phyloP scores from a whole-genome alignment of 2,888 invertebrate genomes.

The Drosophila helvetica region DNA sequence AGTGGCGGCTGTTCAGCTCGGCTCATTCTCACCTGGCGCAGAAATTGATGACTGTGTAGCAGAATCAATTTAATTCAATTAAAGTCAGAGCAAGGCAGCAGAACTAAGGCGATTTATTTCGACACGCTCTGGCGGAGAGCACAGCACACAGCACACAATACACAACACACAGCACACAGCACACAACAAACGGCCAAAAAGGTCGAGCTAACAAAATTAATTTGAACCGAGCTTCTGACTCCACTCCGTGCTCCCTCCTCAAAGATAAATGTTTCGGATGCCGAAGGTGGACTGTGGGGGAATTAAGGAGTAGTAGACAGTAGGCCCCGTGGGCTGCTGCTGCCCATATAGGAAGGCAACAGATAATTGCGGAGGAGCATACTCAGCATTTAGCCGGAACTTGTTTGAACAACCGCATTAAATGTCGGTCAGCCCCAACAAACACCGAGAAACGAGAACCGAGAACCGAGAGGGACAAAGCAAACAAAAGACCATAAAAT shows the following conservation, averaged over 20 bases:
- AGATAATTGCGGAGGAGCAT: slow-evolving; percentile 36
- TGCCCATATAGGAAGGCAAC: slow-evolving; percentile 26
- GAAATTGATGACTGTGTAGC: slow-evolving; percentile 57
- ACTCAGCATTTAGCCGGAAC: slow-evolving; percentile 35
- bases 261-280: slow-evolving; percentile 30
- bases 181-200: slow-evolving; percentile 43
- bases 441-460: neutral
- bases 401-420: slow-evolving; percentile 48
- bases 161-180: slow-evolving; percentile 5
- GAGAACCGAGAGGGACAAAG: neutral
- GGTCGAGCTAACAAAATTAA: slow-evolving; percentile 49
- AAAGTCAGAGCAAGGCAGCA: slow-evolving; percentile 47
- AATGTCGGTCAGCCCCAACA: slow-evolving; percentile 38
- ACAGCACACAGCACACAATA: slow-evolving; percentile 4
- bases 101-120: slow-evolving; percentile 55
- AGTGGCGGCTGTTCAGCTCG: neutral
- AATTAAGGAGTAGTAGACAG: slow-evolving; percentile 17
- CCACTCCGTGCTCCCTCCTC: slow-evolving; percentile 5
- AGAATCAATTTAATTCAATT: slow-evolving; percentile 64
- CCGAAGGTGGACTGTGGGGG: slow-evolving; percentile 19
- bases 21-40: slow-evolving; percentile 27
- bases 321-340: slow-evolving; percentile 12
- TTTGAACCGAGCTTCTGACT: neutral
- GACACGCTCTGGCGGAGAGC: slow-evolving; percentile 45
- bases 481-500: slow-evolving; percentile 45